Conservation (phyloP, 2,797 vertebrate species). For the Jordanella pulchra region DNA sequence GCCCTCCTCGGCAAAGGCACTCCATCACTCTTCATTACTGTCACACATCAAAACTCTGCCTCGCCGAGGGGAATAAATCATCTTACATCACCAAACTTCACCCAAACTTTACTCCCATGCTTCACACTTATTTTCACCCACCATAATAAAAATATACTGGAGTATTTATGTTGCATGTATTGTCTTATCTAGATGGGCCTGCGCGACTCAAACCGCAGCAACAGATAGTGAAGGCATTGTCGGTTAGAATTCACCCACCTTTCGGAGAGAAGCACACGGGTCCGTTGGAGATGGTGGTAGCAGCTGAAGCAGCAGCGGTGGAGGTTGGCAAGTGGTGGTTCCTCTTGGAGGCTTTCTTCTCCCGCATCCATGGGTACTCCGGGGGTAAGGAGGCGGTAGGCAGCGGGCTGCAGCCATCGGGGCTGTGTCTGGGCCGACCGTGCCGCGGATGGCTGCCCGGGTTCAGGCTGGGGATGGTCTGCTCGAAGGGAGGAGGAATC, state of each 20-base stretch:
- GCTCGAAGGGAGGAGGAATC: constrained; percentile 99
- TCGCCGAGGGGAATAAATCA: constrained; percentile 91
- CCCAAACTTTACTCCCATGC: constrained; percentile 71
- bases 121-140: constrained; percentile 79
- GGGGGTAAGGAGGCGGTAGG: constrained; percentile 92
- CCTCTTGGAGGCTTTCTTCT: constrained; percentile 98
- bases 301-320: constrained; percentile 80
- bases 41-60: constrained; percentile 95
- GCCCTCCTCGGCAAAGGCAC: constrained; percentile 93
- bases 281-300: constrained; percentile 84
- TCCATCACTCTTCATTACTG: constrained; percentile 99
- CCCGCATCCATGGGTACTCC: constrained; percentile 99
- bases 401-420: constrained; percentile 91
- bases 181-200: constrained; percentile 16
- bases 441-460: constrained; percentile 97
- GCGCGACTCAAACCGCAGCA: constrained; percentile 27
- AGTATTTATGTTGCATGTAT: background rate
- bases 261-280: constrained; percentile 93
- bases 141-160: background rate
- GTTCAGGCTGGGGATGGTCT: constrained; percentile 99
- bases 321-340: constrained; percentile 85
- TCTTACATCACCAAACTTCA: constrained; percentile 85
- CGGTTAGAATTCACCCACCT: constrained; percentile 82
- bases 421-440: constrained; percentile 95
- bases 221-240: constrained; percentile 38